Percentiles rank a stretch among this genome's conserved stretches.
Conservation (phyloP, 2,888 invertebrate genomes). For the Lutraria lutraria region DNA sequence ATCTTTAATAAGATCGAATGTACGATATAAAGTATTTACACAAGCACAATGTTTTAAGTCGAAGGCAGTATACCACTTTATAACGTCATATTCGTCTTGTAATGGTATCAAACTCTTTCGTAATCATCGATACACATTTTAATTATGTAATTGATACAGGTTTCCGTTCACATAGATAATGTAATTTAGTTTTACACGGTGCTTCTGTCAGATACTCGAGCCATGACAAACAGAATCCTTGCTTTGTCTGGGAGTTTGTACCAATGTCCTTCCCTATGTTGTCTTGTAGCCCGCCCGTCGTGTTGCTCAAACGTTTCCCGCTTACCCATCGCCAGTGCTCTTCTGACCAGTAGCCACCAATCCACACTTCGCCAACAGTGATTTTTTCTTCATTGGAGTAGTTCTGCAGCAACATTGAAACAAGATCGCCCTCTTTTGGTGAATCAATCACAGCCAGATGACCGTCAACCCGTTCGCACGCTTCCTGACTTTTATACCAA, state of each 20-base stretch:
- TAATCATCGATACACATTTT: background rate
- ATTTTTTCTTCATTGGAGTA: background rate
- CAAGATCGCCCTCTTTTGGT: slow-evolving; percentile 16
- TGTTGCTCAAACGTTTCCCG: slow-evolving; percentile 16
- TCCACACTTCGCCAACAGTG: slow-evolving; percentile 28
- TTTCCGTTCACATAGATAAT: slow-evolving; percentile 47
- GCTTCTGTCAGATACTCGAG: background rate
- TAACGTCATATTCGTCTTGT: too few relatives aligned
- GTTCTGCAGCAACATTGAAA: slow-evolving; percentile 1
- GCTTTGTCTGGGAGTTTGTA: background rate
- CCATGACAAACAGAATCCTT: slow-evolving; percentile 24
- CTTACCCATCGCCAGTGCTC: slow-evolving; percentile 48
- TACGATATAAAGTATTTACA: too few relatives aligned
- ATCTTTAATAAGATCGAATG: too few relatives aligned
- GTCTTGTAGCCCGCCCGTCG: background rate
- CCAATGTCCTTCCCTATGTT: background rate
- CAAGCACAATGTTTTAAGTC: too few relatives aligned
- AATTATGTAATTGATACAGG: slow-evolving; percentile 13
- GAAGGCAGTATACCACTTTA: too few relatives aligned
- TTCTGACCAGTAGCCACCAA: slow-evolving; percentile 29
- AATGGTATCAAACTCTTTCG: too few relatives aligned
- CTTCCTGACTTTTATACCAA: slow-evolving; percentile 44
- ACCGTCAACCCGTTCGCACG: slow-evolving; percentile 49
- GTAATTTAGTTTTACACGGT: slow-evolving; percentile 20
- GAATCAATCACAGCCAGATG: slow-evolving; percentile 47